phyloP scores from a whole-genome alignment of 2,888 invertebrate genomes.

The Panzeria rudis region DNA sequence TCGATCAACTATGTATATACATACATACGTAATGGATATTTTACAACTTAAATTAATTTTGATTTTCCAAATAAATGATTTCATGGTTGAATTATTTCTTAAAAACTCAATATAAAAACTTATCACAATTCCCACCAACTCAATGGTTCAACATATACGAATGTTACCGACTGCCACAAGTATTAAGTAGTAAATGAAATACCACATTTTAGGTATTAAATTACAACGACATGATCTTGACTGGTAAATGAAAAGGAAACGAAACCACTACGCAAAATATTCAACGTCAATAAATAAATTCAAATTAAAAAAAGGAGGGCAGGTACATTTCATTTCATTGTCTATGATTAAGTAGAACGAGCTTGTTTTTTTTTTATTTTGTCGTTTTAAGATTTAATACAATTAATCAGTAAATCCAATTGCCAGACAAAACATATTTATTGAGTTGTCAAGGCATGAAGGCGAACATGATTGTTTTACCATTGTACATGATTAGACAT shows the following conservation, averaged over 20 bases:
- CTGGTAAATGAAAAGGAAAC: slow-evolving; percentile 35
- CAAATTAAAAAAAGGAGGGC: slow-evolving; percentile 47
- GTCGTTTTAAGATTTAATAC: slow-evolving; percentile 62
- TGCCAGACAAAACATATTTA: slow-evolving; percentile 72
- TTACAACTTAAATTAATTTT: neutral
- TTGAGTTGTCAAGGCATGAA: slow-evolving; percentile 71
- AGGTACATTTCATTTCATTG: slow-evolving; percentile 60
- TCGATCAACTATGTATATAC: no score
- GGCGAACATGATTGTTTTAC: slow-evolving; percentile 63
- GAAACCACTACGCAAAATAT: slow-evolving; percentile 53
- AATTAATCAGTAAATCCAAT: slow-evolving; percentile 72
- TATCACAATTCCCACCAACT: slow-evolving; percentile 34
- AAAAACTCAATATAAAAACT: slow-evolving; percentile 11
- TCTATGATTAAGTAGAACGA: slow-evolving; percentile 25
- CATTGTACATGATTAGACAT: slow-evolving; percentile 55
- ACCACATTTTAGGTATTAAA: slow-evolving; percentile 59
- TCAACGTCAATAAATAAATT: slow-evolving; percentile 49
- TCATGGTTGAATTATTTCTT: slow-evolving; percentile 27
- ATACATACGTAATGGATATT: slow-evolving; percentile 49
- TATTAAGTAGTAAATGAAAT: slow-evolving; percentile 14
- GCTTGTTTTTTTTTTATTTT: neutral
- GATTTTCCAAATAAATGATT: slow-evolving; percentile 31
- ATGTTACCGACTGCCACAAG: slow-evolving; percentile 38
- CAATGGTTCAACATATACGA: slow-evolving; percentile 7
- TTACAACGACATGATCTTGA: slow-evolving; percentile 59